Evolutionary conservation across 37 sponge, comb jelly and placozoan species (phyloP), one percentile per base, ranked within the genome.

Genomic region (Dysidea cf. avara): DNA sequence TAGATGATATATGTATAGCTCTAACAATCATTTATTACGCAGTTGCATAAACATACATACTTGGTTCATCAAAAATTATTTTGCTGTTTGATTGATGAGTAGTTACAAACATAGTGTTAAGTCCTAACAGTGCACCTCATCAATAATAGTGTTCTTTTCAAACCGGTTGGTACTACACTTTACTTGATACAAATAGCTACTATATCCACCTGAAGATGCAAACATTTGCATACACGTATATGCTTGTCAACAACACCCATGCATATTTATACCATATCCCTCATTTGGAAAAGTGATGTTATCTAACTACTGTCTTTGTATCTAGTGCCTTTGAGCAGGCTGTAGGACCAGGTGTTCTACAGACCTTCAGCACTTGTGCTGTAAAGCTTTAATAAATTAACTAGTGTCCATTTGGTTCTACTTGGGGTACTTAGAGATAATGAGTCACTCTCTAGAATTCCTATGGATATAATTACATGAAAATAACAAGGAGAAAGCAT

Each of bases 121-220:
- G 43, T 92, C 93, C 11, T 83, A 80, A 68, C 84, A 87, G 49
- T 77, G 70, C 21, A 82, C 79, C 51, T 91, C 92, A 26, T 85
- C 87, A 6, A 50, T 68, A 40, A 89, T 1, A 51, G 24, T 36
- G 3, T 29, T 38, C 24, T 56, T 47, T 16, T 25, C n/a, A 66
- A 17, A 39, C 68, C 20, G 31, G 79, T 85, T 81, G 31, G 76
- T 71, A 54, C 60, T 75, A 40, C 52, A 61, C 49, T 72, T 74
- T 31, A 87, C 52, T 40, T 74, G 70, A 66, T 81, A 91, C 14
- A 91, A 53, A 82, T 76, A 34, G 2, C 3, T 16, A 14, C 61
- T n/a, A n/a, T 36, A 9, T 57, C 13, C 16, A 20, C 62, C 86
- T 81, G 53, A 36, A 58, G 13, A 17, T 11, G 13, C 22, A 63